Conservation (phyloP, 2,797 vertebrate genomes). For the Trichosurus vulpecula region DNA sequence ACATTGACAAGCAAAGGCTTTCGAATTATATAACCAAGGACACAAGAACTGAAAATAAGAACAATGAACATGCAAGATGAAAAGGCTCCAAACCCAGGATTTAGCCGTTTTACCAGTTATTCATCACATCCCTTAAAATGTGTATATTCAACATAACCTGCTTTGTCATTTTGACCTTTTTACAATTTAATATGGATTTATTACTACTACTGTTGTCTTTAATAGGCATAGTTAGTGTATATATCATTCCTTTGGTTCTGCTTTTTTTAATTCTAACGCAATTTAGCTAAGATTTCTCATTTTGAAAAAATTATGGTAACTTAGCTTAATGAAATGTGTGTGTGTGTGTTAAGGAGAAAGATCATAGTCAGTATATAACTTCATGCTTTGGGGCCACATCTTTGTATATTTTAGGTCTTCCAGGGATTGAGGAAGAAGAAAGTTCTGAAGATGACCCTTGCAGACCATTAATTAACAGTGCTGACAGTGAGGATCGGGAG, state of each 20-base stretch:
- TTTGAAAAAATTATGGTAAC: not conserved
- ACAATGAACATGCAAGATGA: not conserved
- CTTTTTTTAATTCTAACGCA: not conserved
- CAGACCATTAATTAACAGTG: conserved; percentile 89
- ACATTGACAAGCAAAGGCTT: not conserved
- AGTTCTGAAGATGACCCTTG: conserved; percentile 88
- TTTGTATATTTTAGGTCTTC: conserved; percentile 85
- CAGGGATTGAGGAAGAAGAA: conserved; percentile 83
- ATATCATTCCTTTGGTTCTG: not conserved
- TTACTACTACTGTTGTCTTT: not conserved
- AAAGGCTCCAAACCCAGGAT: not conserved
- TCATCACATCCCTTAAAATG: not conserved
- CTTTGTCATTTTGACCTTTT: not conserved
- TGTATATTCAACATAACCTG: not conserved
- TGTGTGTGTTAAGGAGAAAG: not conserved
- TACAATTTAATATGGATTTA: not conserved
- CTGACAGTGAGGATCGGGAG: conserved; percentile 86
- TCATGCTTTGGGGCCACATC: not conserved
- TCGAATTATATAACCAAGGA: not conserved
- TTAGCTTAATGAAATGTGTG: not conserved
- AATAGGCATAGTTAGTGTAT: not conserved
- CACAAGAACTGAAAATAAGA: not conserved
- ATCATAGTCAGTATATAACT: not conserved
- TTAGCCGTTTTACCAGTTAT: not conserved
- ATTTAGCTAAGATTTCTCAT: not conserved